Percentiles rank a stretch among this genome's conserved stretches.
These are phyloP conservation scores for Platycheirus albimanus DNA, from an alignment of 2,888 invertebrate genomes.

Conservation along the genomic window DNA sequence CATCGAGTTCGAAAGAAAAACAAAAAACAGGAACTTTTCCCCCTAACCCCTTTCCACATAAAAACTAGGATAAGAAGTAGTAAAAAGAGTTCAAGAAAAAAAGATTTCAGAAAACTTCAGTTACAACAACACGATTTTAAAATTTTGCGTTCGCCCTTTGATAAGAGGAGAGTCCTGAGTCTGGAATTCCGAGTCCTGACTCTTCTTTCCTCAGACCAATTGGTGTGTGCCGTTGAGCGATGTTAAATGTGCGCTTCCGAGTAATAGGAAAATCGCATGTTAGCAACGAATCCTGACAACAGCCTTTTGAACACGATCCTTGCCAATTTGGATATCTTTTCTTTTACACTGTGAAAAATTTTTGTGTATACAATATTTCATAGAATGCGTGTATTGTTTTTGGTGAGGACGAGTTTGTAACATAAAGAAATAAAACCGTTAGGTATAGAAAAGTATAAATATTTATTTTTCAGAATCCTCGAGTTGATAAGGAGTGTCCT, in stretches of 20 bases:
- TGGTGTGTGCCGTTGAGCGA: conserved; percentile 47
- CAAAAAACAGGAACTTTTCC: conserved; percentile 10
- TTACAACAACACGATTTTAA: conserved; percentile 51
- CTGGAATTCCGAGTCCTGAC: conserved; percentile 26
- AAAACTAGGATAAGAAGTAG: too few species aligned
- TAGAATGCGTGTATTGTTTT: too few species aligned
- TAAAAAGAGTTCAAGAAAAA: conserved; percentile 5
- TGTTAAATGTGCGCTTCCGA: conserved; percentile 72
- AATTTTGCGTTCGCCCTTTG: conserved; percentile 60
- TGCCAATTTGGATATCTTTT: background rate
- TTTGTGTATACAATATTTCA: too few species aligned
- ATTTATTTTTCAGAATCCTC: too few species aligned
- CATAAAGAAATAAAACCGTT: too few species aligned
- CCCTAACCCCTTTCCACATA: too few species aligned
- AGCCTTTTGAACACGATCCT: conserved; percentile 7
- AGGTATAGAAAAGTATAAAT: too few species aligned
- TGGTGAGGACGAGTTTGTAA: too few species aligned
- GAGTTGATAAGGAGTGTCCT: too few species aligned
- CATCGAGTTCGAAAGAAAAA: conserved; percentile 45
- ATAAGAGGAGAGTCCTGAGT: conserved; percentile 12
- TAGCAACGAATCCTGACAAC: conserved; percentile 49
- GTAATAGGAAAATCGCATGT: conserved; percentile 72
- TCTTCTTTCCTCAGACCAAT: conserved; percentile 39
- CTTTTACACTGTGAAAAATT: background rate
- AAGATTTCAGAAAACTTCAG: conserved; percentile 7